A percentile compares a stretch with the other conserved stretches of the same genome.
phyloP scores from a whole-genome alignment of 23 tunicate genomes.

The Styela plicata region DNA sequence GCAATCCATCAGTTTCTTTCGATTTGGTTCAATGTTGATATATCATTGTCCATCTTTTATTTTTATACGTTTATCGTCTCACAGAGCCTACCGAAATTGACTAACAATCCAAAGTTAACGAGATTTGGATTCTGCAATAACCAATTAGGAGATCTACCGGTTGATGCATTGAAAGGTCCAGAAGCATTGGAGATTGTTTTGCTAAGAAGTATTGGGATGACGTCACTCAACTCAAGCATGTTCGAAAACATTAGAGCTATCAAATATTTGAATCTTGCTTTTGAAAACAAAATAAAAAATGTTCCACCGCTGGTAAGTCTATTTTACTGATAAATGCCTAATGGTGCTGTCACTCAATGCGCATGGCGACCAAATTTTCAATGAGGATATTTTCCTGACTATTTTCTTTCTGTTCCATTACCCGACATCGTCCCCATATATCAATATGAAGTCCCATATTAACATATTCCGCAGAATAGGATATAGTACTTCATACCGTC shows the following conservation, averaged over 20 bases:
- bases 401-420: too few relatives aligned
- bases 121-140: constrained; percentile 70
- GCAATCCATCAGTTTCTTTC: too few relatives aligned
- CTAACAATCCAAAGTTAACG: constrained; percentile 22
- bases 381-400: too few relatives aligned
- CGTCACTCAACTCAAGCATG: constrained; percentile 28
- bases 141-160: constrained; percentile 43
- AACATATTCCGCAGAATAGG: too few relatives aligned
- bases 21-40: too few relatives aligned
- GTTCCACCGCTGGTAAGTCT: constrained; percentile 56
- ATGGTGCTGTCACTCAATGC: too few relatives aligned
- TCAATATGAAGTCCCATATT: too few relatives aligned
- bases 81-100: constrained; percentile 55
- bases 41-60: too few relatives aligned
- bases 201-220: constrained; percentile 42
- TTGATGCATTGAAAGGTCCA: constrained; percentile 47
- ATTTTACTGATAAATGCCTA: background rate
- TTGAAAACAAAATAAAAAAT: constrained; percentile 42
- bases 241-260: constrained; percentile 30
- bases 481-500: too few relatives aligned
- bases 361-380: too few relatives aligned
- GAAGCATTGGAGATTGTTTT: constrained; percentile 45
- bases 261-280: constrained; percentile 36
- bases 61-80: too few relatives aligned
- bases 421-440: too few relatives aligned